Conservation (phyloP, 2,113 vertebrate species). For the Datnioides undecimradiatus region DNA sequence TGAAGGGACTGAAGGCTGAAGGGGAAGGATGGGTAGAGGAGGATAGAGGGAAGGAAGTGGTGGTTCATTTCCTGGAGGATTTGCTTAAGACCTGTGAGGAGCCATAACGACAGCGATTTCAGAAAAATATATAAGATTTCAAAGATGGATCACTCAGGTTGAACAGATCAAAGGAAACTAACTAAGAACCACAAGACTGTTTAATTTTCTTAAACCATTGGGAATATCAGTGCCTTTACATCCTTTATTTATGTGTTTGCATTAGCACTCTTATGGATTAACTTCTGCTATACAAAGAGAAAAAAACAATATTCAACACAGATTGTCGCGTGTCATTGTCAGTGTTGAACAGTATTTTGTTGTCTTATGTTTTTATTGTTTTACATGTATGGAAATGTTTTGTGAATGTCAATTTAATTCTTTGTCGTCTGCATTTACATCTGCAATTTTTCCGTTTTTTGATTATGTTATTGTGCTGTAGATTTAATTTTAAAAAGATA, state of each 20-base stretch:
- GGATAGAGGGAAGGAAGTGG: conserved; percentile 40
- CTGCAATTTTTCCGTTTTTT: no score
- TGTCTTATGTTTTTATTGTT: not conserved
- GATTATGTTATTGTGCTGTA: no score
- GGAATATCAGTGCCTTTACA: not conserved
- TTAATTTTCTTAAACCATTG: not conserved
- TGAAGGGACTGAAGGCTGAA: conserved; percentile 73
- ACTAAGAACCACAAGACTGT: not conserved
- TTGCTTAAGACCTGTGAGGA: conserved; percentile 79
- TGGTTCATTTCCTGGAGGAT: conserved; percentile 84
- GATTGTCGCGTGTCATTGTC: no score
- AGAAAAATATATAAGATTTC: not conserved
- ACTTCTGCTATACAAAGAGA: no score
- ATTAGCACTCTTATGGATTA: not conserved
- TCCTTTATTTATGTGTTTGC: not conserved
- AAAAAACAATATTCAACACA: no score
- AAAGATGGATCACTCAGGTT: not conserved
- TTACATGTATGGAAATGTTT: not conserved
- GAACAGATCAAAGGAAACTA: not conserved
- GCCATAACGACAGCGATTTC: conserved; percentile 31
- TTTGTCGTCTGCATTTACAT: not conserved
- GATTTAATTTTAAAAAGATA: no score
- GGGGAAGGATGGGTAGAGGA: conserved; percentile 48
- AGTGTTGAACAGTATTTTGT: not conserved
- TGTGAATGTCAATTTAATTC: not conserved